Base-by-base conservation (phyloP, 2,888 invertebrate genomes). In the Cheiracanthium punctorium region DNA sequence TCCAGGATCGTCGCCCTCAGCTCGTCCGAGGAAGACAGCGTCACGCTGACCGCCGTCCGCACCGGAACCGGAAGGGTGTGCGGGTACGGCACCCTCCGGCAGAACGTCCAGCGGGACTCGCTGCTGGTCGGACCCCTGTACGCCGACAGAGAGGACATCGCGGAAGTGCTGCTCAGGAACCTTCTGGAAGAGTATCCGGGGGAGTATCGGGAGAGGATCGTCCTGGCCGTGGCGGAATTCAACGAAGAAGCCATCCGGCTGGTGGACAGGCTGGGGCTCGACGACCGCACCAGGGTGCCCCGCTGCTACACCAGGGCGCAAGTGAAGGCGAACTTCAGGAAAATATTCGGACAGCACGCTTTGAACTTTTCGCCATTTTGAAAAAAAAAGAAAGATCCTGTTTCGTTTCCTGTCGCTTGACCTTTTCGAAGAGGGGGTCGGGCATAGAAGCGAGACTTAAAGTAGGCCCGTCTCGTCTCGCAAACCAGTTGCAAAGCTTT, bases 321-420 rank as follows among this genome's bases (percentile, higher is more conserved):
- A 33, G 88, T 88, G 1, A 71, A 77, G 12, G 90, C 87, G 1
- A 69, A 82, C 65, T 88, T 89, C 74, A 37, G 71, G 24, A 88
- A 81, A 74, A 81, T 90, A 10, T 89, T 87, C 43, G 88, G 88
- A 2, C 88, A 89, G 28, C 89, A 89, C 69, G 88, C 89, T 17
- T 88, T 89, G 20, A 90, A 90, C 73, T 90, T 89, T 76, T 88
- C 88, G 5, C 82, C 89, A 1, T 89, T 89, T 77, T 90, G 64
- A 80, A 37, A 37, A 10, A 37, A 37, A 37, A n/a, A n/a, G n/a
- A n/a, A n/a, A n/a, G n/a, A n/a, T n/a, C n/a, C n/a, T n/a, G n/a
- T n/a, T n/a, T n/a, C n/a, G n/a, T n/a, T n/a, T n/a, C n/a, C n/a
- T n/a, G n/a, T n/a, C n/a, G n/a, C n/a, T n/a, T n/a, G n/a, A n/a